A percentile compares a stretch with the other conserved stretches of the same genome.
These are phyloP conservation scores for Drosophila ananassae DNA, from an alignment of 1,140 invertebrate species.

Conservation along the genomic window DNA sequence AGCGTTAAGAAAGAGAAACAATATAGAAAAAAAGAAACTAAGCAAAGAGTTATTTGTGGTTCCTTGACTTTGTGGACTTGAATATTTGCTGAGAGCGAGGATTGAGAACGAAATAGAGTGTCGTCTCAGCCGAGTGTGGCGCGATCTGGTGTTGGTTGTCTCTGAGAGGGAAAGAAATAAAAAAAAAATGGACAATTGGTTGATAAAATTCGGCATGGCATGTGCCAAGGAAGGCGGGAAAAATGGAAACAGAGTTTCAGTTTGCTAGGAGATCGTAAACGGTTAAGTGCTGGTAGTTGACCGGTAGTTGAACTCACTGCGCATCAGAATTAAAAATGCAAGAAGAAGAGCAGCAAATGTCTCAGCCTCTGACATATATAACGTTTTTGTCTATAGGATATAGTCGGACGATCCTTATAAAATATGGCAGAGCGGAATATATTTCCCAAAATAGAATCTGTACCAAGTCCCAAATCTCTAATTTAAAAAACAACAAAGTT, in stretches of 20 bases:
- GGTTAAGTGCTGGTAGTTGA: no score
- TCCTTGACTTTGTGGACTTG: no score
- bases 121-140: neutral
- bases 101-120: conserved; percentile 1
- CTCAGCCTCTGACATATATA: neutral
- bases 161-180: neutral
- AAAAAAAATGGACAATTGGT: neutral
- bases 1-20: no score
- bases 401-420: no score
- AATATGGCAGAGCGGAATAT: no score
- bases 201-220: neutral
- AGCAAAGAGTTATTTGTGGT: neutral
- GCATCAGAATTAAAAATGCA: neutral
- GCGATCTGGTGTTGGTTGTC: neutral
- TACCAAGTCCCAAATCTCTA: no score
- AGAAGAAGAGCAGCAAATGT: neutral
- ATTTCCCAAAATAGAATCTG: no score
- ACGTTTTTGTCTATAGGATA: no score
- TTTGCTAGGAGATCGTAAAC: neutral
- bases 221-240: neutral
- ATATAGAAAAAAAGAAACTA: no score
- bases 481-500: no score
- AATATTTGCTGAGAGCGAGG: conserved; percentile 2
- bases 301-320: no score
- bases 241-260: neutral